phyloP scores from a whole-genome alignment of 2,888 invertebrate species.

The Pristionchus fissidentatus region DNA sequence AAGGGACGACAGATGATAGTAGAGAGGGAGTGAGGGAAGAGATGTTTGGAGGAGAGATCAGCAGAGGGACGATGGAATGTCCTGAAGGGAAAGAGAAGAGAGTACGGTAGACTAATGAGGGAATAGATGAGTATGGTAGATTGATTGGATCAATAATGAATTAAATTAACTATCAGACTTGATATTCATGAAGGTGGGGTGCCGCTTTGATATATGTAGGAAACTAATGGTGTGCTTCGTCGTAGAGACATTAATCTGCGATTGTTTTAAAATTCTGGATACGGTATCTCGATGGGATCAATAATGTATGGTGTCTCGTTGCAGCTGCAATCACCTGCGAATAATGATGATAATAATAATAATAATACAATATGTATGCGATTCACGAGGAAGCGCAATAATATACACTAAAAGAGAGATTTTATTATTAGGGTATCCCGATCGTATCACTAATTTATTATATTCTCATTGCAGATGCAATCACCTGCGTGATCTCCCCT shows the following conservation, averaged over 20 bases:
- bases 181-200: no score
- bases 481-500: constrained; percentile 42
- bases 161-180: no score
- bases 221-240: no score
- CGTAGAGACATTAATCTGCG: no score
- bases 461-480: constrained; percentile 16
- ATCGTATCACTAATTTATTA: not conserved
- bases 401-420: not conserved
- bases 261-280: no score
- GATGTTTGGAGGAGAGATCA: constrained; percentile 17
- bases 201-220: no score
- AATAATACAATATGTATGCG: not conserved
- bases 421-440: not conserved
- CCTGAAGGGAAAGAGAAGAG: not conserved
- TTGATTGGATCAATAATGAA: not conserved
- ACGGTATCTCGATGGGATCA: no score
- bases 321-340: not conserved
- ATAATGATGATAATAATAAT: not conserved
- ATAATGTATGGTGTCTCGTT: not conserved
- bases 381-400: no score
- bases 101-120: not conserved
- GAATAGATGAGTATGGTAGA: not conserved
- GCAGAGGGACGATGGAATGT: not conserved
- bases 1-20: not conserved
- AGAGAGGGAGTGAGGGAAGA: not conserved